Conservation (phyloP, 23 tunicate genomes). For the Clavelina lepadiformis region DNA sequence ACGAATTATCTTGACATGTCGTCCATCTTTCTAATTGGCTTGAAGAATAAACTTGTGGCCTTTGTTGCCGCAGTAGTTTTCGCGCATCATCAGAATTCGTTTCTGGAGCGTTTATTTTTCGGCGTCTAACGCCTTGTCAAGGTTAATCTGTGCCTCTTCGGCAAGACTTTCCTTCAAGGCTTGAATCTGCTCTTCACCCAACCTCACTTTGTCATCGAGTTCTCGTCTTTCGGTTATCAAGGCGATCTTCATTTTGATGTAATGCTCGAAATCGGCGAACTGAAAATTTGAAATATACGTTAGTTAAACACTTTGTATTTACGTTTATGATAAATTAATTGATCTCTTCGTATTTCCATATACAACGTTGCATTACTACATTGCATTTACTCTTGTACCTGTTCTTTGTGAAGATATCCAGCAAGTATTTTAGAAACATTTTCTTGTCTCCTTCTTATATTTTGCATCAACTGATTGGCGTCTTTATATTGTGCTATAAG, state of each 20-base stretch:
- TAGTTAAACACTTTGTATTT: no score
- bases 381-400: neutral
- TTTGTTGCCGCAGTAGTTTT: no score
- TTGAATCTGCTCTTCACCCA: slow-evolving; percentile 60
- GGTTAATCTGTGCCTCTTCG: slow-evolving; percentile 20
- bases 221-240: slow-evolving; percentile 53
- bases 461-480: slow-evolving; percentile 38
- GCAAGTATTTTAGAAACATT: slow-evolving; percentile 44
- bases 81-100: no score
- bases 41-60: no score
- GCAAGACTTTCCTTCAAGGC: slow-evolving; percentile 43
- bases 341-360: no score
- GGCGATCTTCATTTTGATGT: slow-evolving; percentile 55
- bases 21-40: no score
- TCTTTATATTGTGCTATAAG: slow-evolving; percentile 50
- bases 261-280: slow-evolving; percentile 65
- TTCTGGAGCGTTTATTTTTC: no score
- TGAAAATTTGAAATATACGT: slow-evolving; percentile 1
- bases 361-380: neutral
- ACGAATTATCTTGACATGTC: no score
- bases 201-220: slow-evolving; percentile 42
- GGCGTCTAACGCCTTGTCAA: slow-evolving; percentile 7
- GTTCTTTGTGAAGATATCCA: slow-evolving; percentile 35
- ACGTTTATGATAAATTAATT: no score
- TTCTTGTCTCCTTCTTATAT: slow-evolving; percentile 36